Evolutionary conservation across 2,888 invertebrate species (phyloP), one percentile per base, ranked within the genome.

Genomic region (Isotomurus palustris): DNA sequence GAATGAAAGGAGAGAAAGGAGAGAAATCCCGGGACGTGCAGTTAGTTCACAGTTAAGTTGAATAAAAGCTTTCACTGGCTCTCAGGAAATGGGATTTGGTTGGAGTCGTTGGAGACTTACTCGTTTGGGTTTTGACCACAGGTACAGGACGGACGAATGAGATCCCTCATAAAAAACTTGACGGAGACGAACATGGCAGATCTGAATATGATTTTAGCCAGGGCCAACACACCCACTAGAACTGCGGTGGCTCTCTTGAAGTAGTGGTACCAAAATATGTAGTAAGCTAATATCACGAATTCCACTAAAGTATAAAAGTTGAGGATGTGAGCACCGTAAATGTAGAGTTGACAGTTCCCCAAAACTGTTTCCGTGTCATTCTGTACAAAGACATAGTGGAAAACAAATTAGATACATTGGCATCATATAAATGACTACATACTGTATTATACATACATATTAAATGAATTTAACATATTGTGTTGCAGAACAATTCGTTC

Each of bases 291-390:
- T 48, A 64, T 61, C 28, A 64, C 48, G 47, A 58, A 41, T 43
- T 64, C 64, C 47, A 64, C 56, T 32, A 61, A 22, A 27, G 64
- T 61, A 55, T 64, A 64, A 40, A 64, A 21, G 45, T 61, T 58
- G 43, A 64, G 61, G 22, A 57, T 49, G 21, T 64, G 61, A 45
- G 53, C 52, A 28, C 63, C 63, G 52, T 61, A 60, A 53, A 64
- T 59, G 57, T 61, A 64, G 2, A 64, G 56, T 45, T 64, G 62
- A 54, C 64, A 64, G 51, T 64, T 64, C 10, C 64, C 61, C 47
- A 61, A 28, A 21, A 57, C 58, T 36, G 59, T 62, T 49, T 59
- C 59, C 41, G 45, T 55, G 19, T 60, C 55, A 29, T 40, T 51
- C 55, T 59, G 51, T 47, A 59, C 41, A 12, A 43, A 49, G 28